Evolutionary conservation across 2,888 invertebrate genomes (phyloP).

Genomic region (Pyralis farinalis): DNA sequence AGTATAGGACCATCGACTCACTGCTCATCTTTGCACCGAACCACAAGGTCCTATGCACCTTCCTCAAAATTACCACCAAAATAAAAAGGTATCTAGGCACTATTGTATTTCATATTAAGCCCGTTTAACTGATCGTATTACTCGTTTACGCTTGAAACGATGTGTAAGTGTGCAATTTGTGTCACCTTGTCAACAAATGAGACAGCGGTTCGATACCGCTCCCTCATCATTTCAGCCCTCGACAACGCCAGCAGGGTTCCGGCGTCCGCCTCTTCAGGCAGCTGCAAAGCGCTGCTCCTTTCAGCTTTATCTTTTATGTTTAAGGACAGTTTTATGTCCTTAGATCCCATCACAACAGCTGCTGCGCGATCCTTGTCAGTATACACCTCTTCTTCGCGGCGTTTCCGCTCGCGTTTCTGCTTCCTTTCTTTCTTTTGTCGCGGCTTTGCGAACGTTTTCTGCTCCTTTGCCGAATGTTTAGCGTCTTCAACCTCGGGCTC

Average conservation of each 20-base stretch:
- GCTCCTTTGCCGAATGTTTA: constrained; percentile 49
- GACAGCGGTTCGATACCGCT: constrained; percentile 86
- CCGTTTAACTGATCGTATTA: too few species aligned
- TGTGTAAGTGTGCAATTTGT: constrained; percentile 6
- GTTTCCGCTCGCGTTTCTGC: constrained; percentile 58
- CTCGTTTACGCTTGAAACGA: too few species aligned
- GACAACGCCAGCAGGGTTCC: constrained; percentile 88
- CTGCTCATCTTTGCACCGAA: too few species aligned
- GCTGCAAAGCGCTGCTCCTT: constrained; percentile 84
- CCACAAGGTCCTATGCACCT: too few species aligned
- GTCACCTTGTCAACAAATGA: constrained; percentile 92
- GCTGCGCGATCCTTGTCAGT: constrained; percentile 96
- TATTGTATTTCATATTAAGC: too few species aligned
- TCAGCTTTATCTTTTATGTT: constrained; percentile 90
- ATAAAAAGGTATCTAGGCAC: too few species aligned
- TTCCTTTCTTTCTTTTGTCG: constrained; percentile 55
- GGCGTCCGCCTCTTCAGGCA: constrained; percentile 90
- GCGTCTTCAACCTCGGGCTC: constrained; percentile 46
- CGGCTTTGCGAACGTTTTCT: constrained; percentile 56
- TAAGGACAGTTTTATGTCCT: constrained; percentile 92
- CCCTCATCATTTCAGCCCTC: constrained; percentile 87
- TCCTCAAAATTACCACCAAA: too few species aligned
- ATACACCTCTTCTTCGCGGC: constrained; percentile 87
- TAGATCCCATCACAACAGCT: constrained; percentile 92
- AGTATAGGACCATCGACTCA: too few species aligned